Evolutionary conservation across 2,113 vertebrate genomes (phyloP), one percentile per base, ranked within the genome.

Genomic region (Pseudorectes ferrugineus): DNA sequence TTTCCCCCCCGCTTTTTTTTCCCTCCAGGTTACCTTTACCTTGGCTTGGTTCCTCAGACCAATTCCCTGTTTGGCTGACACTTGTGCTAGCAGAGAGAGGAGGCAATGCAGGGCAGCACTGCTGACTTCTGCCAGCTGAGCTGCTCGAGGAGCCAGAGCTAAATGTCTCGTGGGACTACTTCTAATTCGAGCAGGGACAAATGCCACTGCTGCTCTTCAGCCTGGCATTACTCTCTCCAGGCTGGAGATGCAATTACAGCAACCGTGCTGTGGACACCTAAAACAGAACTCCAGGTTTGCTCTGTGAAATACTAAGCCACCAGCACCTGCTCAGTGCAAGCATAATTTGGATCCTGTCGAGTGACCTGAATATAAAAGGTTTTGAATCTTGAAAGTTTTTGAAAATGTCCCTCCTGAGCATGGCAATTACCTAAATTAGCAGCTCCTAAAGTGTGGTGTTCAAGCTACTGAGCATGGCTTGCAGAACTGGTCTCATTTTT

Each of bases 131-230:
- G 96, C 59, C 91, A 96, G 67, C 54, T 76, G n/a, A 61, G 55
- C 92, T 92, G 79, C 72, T 77, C 55, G 3, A 76, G 82, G 29
- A 95, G 51, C 33, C 87, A 85, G 82, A 73, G 67, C 94, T 96
- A 90, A 93, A 93, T 94, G 79, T 80, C 90, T 65, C 68, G 0
- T 15, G 23, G 66, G 58, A 87, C 89, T 66, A 80, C 71, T 97
- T 91, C 94, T 95, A 97, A 96, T 93, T 96, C 90, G 48, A 93
- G 93, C 76, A 81, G 24, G 85, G 88, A 80, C 85, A 86, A 93
- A 88, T 96, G 85, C 79, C 94, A 94, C 52, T 57, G 6, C 35
- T 6, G 58, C 87, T 61, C 49, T 11, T 61, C 6, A 15, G 78
- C 68, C 88, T 82, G 31, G 61, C 33, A 59, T 51, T 65, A 45